phyloP scores from a whole-genome alignment of 2,113 vertebrate genomes.

The Eretmochelys imbricata region DNA sequence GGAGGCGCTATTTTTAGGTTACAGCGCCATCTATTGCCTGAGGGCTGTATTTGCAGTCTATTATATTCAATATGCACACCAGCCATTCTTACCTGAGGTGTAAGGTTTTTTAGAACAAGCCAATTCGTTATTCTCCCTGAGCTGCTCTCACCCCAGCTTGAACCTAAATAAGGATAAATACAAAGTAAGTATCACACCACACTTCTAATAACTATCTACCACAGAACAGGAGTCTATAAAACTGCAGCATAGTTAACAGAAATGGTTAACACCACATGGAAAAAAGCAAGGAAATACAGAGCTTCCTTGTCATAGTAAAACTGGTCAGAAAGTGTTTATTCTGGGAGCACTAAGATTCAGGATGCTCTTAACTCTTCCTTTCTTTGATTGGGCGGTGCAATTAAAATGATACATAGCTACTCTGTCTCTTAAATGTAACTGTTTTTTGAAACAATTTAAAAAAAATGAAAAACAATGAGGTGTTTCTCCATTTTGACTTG shows the following conservation, averaged over 20 bases:
- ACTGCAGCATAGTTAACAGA: fast-evolving
- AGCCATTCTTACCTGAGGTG: constrained; percentile 91
- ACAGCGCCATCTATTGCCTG: fast-evolving
- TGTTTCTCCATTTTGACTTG: neutral
- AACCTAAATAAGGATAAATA: constrained; percentile 78
- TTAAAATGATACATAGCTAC: neutral
- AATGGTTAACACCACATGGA: fast-evolving
- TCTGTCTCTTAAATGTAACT: fast-evolving
- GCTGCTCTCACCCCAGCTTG: constrained; percentile 97
- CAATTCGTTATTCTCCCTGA: constrained; percentile 98
- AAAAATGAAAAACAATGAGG: neutral
- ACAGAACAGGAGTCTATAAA: fast-evolving
- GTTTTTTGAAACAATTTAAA: neutral
- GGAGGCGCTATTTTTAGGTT: neutral
- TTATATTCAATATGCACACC: fast-evolving
- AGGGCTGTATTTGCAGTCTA: fast-evolving
- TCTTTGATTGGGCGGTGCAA: neutral
- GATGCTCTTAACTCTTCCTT: fast-evolving
- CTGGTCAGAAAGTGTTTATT: neutral
- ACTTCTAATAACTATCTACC: fast-evolving
- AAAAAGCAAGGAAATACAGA: fast-evolving
- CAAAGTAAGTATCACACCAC: neutral
- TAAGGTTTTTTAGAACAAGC: constrained; percentile 99
- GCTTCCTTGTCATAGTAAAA: neutral
- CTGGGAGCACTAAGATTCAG: neutral